Conservation (phyloP, 2,113 vertebrate genomes). For the Oreochromis spilurus region DNA sequence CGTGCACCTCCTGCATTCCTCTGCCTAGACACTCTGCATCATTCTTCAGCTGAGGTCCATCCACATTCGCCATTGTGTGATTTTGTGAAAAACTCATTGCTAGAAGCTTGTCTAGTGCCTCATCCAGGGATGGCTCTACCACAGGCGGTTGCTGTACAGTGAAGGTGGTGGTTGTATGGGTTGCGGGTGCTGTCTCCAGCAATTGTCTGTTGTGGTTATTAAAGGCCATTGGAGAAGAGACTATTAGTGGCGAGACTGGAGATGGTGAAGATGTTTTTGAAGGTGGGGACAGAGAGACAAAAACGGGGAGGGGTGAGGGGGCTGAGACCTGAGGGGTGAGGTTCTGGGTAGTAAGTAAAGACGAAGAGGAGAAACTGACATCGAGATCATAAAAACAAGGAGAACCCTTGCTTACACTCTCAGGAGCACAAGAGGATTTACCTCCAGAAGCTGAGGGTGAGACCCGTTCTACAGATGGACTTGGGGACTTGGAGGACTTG, state of each 20-base stretch:
- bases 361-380: constrained; percentile 16
- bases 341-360: constrained; percentile 1
- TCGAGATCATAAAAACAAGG: constrained; percentile 21
- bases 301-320: constrained; percentile 36
- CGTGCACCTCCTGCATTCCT: constrained; percentile 51
- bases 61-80: not conserved
- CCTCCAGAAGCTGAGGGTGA: constrained; percentile 6
- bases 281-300: constrained; percentile 7
- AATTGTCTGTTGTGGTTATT: constrained; percentile 15
- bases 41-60: not conserved
- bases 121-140: constrained; percentile 64
- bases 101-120: constrained; percentile 73
- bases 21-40: not conserved
- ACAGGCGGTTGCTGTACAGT: constrained; percentile 18
- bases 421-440: constrained; percentile 18
- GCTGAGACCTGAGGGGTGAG: constrained; percentile 27
- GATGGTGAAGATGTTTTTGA: constrained; percentile 40
- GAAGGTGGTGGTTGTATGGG: constrained; percentile 15
- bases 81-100: constrained; percentile 65
- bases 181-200: not conserved
- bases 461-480: constrained; percentile 44
- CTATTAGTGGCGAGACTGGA: not conserved
- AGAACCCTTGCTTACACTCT: constrained; percentile 6
- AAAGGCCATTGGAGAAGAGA: not conserved
- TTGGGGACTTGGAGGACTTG: constrained; percentile 51